Evolutionary conservation across 2,797 vertebrate genomes (phyloP).

Genomic region (Chloroceryle amazona): DNA sequence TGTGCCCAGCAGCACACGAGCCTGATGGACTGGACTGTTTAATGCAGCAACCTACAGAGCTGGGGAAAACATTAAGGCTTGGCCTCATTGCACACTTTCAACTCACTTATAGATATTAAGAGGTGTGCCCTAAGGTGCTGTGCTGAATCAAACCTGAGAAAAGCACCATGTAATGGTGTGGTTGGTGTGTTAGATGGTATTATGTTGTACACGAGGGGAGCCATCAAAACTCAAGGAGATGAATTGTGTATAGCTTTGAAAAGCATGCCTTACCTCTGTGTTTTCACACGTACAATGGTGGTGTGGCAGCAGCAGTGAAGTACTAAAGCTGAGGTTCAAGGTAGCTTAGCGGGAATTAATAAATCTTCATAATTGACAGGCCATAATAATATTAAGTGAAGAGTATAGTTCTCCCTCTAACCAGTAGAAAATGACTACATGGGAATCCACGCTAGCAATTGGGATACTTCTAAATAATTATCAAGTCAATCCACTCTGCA

Average conservation of each 20-base stretch:
- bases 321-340: constrained; percentile 24
- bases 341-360: constrained; percentile 40
- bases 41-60: not conserved
- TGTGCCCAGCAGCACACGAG: not conserved
- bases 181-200: not conserved
- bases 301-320: constrained; percentile 11
- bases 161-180: not conserved
- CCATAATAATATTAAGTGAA: constrained; percentile 50
- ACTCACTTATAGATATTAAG: not conserved
- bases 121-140: not conserved
- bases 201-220: not conserved
- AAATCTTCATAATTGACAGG: constrained; percentile 57
- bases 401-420: constrained; percentile 58
- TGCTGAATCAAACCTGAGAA: not conserved
- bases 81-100: not conserved
- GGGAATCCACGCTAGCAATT: constrained; percentile 39
- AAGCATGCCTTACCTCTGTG: not conserved
- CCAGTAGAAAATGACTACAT: constrained; percentile 33
- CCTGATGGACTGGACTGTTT: not conserved
- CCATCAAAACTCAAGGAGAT: constrained; percentile 19
- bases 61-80: not conserved
- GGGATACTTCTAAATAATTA: constrained; percentile 68
- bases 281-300: not conserved
- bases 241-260: constrained; percentile 4
- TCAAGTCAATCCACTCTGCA: constrained; percentile 46